phyloP scores from a whole-genome alignment of 2,888 invertebrate genomes.

The Catocala fraxini region DNA sequence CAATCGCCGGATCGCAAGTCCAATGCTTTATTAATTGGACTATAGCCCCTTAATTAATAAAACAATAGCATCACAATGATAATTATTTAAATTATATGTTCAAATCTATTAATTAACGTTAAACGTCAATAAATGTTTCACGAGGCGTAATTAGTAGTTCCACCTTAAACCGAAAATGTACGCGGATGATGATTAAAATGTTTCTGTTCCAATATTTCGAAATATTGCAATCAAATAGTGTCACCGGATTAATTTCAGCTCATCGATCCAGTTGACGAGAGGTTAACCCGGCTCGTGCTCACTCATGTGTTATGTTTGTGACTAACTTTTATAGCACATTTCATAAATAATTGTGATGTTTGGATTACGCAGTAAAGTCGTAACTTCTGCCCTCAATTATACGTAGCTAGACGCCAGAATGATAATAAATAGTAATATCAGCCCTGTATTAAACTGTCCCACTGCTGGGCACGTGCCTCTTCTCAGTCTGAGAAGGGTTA shows the following conservation, averaged over 20 bases:
- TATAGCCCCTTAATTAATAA: too few species aligned
- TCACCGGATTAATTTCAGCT: conserved; percentile 36
- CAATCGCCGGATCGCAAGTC: too few species aligned
- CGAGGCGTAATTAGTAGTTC: conserved; percentile 38
- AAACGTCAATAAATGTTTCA: background rate
- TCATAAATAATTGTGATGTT: too few species aligned
- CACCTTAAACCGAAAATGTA: conserved; percentile 23
- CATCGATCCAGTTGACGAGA: conserved; percentile 25
- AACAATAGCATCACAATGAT: too few species aligned
- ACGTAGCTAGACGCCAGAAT: too few species aligned
- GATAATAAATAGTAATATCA: too few species aligned
- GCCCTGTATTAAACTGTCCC: too few species aligned
- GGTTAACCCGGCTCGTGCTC: conserved; percentile 29
- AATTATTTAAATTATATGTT: too few species aligned
- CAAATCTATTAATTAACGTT: background rate
- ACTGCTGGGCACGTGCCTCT: too few species aligned
- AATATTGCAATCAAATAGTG: conserved; percentile 43
- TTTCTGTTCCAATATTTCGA: conserved; percentile 31
- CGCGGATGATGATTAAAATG: conserved; percentile 32
- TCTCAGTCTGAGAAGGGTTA: too few species aligned
- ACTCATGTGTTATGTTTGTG: conserved; percentile 6
- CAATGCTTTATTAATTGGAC: too few species aligned
- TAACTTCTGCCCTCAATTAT: background rate
- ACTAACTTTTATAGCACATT: too few species aligned
- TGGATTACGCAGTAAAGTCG: background rate